Base-by-base conservation (phyloP, 2,888 invertebrate genomes). In the Clitarchus hookeri region DNA sequence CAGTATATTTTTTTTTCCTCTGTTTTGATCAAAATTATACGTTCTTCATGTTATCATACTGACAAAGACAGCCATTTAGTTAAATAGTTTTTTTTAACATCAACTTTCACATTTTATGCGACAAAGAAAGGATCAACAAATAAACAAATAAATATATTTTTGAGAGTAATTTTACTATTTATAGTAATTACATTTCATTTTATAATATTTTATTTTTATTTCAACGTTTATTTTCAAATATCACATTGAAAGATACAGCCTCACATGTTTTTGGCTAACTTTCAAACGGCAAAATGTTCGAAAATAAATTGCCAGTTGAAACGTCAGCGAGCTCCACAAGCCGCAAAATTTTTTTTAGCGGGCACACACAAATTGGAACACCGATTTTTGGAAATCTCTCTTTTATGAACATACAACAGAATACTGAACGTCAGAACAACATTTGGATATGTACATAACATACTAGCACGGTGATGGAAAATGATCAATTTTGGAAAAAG, bases 201-300 rank as follows among this genome's bases (percentile, higher is more conserved):
- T 44, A 83, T 84, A 84, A 84, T 86, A 85, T 87, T 86, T 65
- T n/a, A n/a, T 36, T 36, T 36, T 36, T 53, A 83, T 87, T 80
- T 86, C 82, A 82, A 82, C 44, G 82, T 82, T 82, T 86, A 84
- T 85, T 83, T 85, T 84, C 87, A 85, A 90, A 92, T 92, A 92
- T 92, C 92, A 92, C 92, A 92, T 92, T 91, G 91, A 92, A 90
- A 91, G 91, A 90, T 91, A 91, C 91, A 92, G 91, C 91, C 91
- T 91, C 90, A 90, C 90, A 89, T 90, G 89, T 90, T 89, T 82
- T 84, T 79, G 77, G 77, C 84, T 27, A 78, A 65, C 78, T 27
- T 84, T 84, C 84, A 65, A 65, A 84, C 27, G 54, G 26, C 36
- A 25, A 13, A n/a, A 26, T 84, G 65, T 65, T 65, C n/a, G 19